These are phyloP conservation scores for Solenopsis fugax DNA, from an alignment of 1,140 invertebrate genomes.

Conservation along the genomic window DNA sequence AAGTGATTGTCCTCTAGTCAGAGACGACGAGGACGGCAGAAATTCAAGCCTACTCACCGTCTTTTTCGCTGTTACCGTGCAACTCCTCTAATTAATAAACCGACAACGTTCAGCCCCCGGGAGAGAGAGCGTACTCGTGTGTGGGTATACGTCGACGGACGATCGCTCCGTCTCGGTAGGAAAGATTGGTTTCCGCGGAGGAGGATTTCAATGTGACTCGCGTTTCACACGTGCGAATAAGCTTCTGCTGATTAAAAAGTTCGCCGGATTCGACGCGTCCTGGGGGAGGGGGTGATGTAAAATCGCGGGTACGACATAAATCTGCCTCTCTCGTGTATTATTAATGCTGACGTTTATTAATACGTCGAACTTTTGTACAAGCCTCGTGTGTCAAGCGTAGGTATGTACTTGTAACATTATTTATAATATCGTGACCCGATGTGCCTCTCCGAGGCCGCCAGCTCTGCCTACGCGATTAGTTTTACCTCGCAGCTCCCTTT, in stretches of 20 bases:
- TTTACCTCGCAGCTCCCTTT: conserved; percentile 18
- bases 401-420: not conserved
- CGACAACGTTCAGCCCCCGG: conserved; percentile 75
- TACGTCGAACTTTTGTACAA: conserved; percentile 8
- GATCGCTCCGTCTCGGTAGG: conserved; percentile 66
- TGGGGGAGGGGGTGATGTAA: not conserved
- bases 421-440: conserved; percentile 34
- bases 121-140: conserved; percentile 31
- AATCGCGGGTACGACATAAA: conserved; percentile 27
- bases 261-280: not conserved
- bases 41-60: conserved; percentile 56
- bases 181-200: conserved; percentile 58
- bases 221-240: conserved; percentile 9
- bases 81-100: conserved; percentile 84
- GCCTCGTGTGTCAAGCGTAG: not conserved
- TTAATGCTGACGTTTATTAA: conserved; percentile 58
- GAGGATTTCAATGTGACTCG: conserved; percentile 60
- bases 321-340: conserved; percentile 31
- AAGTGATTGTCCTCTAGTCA: conserved; percentile 48
- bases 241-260: conserved; percentile 2
- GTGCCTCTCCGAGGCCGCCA: conserved; percentile 3
- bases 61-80: conserved; percentile 60
- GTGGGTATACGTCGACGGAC: conserved; percentile 60
- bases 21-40: conserved; percentile 29
- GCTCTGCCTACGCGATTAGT: conserved; percentile 37